These are phyloP conservation scores for Zosterops borbonicus DNA, from an alignment of 2,113 vertebrate species.

Conservation along the genomic window DNA sequence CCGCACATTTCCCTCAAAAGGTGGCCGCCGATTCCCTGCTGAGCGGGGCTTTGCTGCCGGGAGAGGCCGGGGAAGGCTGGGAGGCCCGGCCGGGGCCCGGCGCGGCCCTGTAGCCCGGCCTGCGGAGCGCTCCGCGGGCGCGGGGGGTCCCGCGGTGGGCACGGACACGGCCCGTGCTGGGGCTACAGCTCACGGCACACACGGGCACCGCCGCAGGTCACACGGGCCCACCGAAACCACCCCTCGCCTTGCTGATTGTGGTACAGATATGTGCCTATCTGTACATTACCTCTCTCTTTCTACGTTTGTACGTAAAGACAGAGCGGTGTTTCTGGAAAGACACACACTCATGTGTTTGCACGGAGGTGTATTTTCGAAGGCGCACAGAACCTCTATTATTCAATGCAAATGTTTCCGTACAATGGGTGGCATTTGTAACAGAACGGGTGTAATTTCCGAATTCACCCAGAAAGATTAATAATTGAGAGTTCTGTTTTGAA, in stretches of 20 bases:
- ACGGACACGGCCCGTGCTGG: not conserved
- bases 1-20: not conserved
- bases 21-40: not conserved
- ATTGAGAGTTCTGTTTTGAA: not conserved
- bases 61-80: not conserved
- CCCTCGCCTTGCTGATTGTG: fast-evolving
- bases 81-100: not conserved
- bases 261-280: no score
- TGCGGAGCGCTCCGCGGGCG: not conserved
- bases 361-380: not conserved
- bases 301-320: not conserved
- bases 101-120: not conserved
- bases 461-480: not conserved
- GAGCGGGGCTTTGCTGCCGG: not conserved
- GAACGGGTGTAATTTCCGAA: not conserved
- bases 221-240: not conserved
- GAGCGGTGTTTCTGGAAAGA: not conserved
- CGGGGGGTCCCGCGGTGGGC: not conserved
- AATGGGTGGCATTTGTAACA: not conserved
- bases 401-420: not conserved
- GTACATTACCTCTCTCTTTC: no score
- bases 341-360: not conserved
- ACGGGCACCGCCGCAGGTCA: not conserved
- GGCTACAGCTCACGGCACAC: not conserved
- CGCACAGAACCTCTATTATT: not conserved